Evolutionary conservation across 2,113 vertebrate species (phyloP), one percentile per base, ranked within the genome.

Genomic region (Isichthys henryi): DNA sequence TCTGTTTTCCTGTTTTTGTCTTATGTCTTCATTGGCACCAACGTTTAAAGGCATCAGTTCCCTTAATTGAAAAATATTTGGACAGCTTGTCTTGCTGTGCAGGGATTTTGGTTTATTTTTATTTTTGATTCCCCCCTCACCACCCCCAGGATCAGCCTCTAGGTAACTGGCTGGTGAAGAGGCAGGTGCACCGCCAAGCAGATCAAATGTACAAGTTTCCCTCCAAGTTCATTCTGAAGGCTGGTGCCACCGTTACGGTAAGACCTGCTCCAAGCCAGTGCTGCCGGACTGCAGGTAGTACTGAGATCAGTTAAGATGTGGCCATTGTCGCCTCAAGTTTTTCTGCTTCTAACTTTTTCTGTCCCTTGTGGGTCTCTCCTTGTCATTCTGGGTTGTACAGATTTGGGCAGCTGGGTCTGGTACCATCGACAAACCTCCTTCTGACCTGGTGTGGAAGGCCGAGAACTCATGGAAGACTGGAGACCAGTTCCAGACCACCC

Each of bases 91-190:
- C 35, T 15, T 80, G 5, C 35, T 80, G 35, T 80, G 15, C 17
- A 19, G 74, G 74, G 5, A 56, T 80, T 80, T 15, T 80, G 74
- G 74, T 39, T 43, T 43, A 23, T 84, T 48, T 3, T 48, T 48
- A 23, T 46, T 48, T 84, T 84, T 84, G 21, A 45, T 8, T 21
- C 1, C 6, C 27, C 0, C 3, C 31, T n/a, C 39, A 1, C 39
- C 39, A 39, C 39, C 45, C 17, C 21, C 93, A 99, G 98, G 97
- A 99, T 92, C 98, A 99, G 92, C 93, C 93, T 0, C 92, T 99
- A 95, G 96, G 95, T 0, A 96, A 96, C 92, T 99, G 98, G 98
- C 97, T 97, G 95, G 94, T 99, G 93, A 98, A 97, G 95, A 93
- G 97, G 89, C 97, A 98, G 90, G 96, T 97, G 94, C 0, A 91